Conservation (phyloP, 2,797 vertebrate genomes). For the Sebastiscus albofasciatus region DNA sequence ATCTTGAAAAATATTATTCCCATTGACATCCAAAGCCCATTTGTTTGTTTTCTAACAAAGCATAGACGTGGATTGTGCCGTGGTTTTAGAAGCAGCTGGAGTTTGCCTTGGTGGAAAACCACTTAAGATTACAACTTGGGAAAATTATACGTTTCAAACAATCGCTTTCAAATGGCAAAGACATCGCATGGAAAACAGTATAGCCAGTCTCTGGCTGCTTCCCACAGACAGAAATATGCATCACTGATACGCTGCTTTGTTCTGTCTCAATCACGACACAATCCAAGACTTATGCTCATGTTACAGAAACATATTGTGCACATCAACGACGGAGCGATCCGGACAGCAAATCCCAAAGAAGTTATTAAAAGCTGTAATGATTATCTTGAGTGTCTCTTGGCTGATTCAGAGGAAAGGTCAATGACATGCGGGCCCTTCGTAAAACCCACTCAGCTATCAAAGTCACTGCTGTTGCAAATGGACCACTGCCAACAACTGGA, state of each 20-base stretch:
- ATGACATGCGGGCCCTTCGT: conserved; percentile 2
- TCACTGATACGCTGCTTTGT: conserved; percentile 34
- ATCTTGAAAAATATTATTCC: conserved; percentile 28
- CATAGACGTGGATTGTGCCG: conserved; percentile 19
- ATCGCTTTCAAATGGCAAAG: conserved; percentile 55
- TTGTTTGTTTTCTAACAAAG: conserved; percentile 58
- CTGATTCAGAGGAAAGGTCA: conserved; percentile 47
- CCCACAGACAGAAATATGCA: conserved; percentile 53
- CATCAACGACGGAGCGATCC: not conserved
- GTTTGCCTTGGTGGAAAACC: conserved; percentile 56
- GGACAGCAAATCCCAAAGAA: conserved; percentile 3
- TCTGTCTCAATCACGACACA: conserved; percentile 14
- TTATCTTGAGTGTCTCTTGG: conserved; percentile 19
- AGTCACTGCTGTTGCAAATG: conserved; percentile 19
- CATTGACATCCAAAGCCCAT: conserved; percentile 25
- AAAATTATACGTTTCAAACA: conserved; percentile 65
- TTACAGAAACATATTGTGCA: conserved; percentile 2
- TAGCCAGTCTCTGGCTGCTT: conserved; percentile 32
- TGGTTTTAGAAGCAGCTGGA: conserved; percentile 44
- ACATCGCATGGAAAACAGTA: conserved; percentile 34
- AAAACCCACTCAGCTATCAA: conserved; percentile 29
- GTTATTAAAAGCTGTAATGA: conserved; percentile 19
- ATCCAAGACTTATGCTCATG: not conserved
- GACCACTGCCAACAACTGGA: not conserved
- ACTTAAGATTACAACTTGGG: conserved; percentile 59